Evolutionary conservation across 2,888 invertebrate genomes (phyloP), one percentile per base, ranked within the genome.

Genomic region (Alsophila aescularia): DNA sequence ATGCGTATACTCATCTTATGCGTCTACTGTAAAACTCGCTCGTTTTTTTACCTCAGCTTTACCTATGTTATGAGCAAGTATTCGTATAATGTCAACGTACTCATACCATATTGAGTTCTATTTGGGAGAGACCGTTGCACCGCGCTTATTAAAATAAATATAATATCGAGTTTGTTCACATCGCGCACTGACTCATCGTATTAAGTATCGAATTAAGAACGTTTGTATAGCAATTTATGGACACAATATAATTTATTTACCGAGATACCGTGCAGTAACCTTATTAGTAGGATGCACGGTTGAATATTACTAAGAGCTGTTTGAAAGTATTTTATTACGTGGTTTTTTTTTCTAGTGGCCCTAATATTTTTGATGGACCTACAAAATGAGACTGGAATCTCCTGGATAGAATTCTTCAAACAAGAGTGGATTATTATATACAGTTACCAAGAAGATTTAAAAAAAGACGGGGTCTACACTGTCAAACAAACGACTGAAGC

Each of bases 81-180:
- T 32, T 35, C 27, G 27, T 29, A 40, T 36, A 42, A 52, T 59
- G 60, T 57, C 62, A 64, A 53, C 47, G 58, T 34, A 50, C 62
- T 59, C 57, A 49, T 60, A 57, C 56, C 57, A 55, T 24, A 56
- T 58, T 53, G 32, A 58, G 56, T 49, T 57, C 54, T 60, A 63
- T 64, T 59, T 50, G 43, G 50, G 56, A 40, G 52, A 48, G 64
- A 60, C 24, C 59, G 52, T 54, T 62, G 58, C 59, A 60, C 62
- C 56, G 56, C 52, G 62, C 60, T 60, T 61, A 57, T 57, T 61
- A 58, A 53, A 55, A 57, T 60, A 58, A 53, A 58, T 57, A 60
- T 58, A 49, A 57, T 48, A 58, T 63, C 54, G 57, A 55, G 64
- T 62, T 63, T 66, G 47, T 66, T 66, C 62, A 63, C 65, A 56